Evolutionary conservation across 23 tunicate genomes (phyloP).

Genomic region (Clavelina lepadiformis): DNA sequence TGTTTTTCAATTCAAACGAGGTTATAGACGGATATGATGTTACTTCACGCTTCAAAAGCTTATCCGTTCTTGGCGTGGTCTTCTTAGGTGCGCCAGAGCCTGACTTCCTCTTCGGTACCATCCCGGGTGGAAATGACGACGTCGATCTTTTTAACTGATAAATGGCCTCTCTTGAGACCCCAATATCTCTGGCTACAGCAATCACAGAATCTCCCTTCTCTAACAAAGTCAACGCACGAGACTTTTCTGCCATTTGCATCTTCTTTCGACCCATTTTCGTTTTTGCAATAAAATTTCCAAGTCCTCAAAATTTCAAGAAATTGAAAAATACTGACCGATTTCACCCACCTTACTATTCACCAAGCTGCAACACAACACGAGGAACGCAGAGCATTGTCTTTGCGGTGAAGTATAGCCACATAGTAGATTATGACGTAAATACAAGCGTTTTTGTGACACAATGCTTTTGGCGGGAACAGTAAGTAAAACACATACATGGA

Average conservation of each 20-base stretch:
- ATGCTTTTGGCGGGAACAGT: conserved; percentile 7
- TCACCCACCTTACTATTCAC: background rate
- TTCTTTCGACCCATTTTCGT: conserved; percentile 24
- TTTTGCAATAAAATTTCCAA: conserved; percentile 5
- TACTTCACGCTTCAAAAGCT: conserved; percentile 17
- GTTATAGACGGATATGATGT: conserved; percentile 11
- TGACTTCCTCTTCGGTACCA: conserved; percentile 24
- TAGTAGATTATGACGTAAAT: conserved; percentile 4
- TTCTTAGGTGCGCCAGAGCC: conserved; percentile 24
- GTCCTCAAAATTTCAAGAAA: conserved; percentile 10
- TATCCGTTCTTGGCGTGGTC: conserved; percentile 17
- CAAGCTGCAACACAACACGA: conserved; percentile 8
- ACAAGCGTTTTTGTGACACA: conserved; percentile 4
- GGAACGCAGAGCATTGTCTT: background rate
- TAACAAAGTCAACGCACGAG: conserved; percentile 10
- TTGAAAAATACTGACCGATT: background rate
- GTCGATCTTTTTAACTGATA: conserved; percentile 6
- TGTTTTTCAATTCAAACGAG: conserved; percentile 14
- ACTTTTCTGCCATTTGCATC: conserved; percentile 19
- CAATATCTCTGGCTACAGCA: conserved; percentile 16
- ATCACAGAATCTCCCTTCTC: conserved; percentile 23
- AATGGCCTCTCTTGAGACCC: conserved; percentile 19
- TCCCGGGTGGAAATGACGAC: conserved; percentile 14
- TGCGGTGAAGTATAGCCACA: conserved; percentile 6
- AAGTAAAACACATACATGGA: background rate